Evolutionary conservation across 2,888 invertebrate species (phyloP).

Genomic region (Fragum sueziense): DNA sequence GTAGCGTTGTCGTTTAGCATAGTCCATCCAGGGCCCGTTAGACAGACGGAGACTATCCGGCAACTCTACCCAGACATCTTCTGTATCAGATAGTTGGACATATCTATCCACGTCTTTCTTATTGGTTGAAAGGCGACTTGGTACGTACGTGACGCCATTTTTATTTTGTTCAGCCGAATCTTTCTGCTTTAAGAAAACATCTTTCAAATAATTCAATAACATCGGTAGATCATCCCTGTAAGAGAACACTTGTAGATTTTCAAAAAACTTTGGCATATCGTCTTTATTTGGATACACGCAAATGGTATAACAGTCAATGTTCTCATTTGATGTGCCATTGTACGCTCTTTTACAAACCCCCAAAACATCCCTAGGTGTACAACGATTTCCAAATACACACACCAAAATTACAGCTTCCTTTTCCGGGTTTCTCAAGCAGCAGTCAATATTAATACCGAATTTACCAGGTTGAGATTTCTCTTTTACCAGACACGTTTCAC

Average conservation of each 20-base stretch:
- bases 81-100: not conserved
- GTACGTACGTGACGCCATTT: not conserved
- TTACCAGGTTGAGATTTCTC: not conserved
- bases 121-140: not conserved
- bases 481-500: conserved; percentile 2
- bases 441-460: not conserved
- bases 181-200: not conserved
- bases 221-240: not conserved
- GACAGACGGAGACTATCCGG: not conserved
- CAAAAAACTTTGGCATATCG: not conserved
- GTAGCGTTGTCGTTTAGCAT: conserved; percentile 7
- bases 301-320: not conserved
- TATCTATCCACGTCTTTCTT: not conserved
- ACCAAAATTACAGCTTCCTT: not conserved
- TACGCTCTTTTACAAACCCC: not conserved
- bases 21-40: not conserved
- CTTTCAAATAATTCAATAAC: not conserved
- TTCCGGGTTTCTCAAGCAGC: not conserved
- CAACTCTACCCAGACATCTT: not conserved
- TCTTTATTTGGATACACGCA: not conserved
- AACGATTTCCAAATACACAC: not conserved
- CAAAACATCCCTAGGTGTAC: not conserved
- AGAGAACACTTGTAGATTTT: not conserved
- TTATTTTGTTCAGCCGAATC: not conserved
- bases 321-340: not conserved